A percentile compares a stretch with the other conserved stretches of the same genome.
Evolutionary conservation across 2,888 invertebrate genomes (phyloP).

Genomic region (Schizotus pectinicornis): DNA sequence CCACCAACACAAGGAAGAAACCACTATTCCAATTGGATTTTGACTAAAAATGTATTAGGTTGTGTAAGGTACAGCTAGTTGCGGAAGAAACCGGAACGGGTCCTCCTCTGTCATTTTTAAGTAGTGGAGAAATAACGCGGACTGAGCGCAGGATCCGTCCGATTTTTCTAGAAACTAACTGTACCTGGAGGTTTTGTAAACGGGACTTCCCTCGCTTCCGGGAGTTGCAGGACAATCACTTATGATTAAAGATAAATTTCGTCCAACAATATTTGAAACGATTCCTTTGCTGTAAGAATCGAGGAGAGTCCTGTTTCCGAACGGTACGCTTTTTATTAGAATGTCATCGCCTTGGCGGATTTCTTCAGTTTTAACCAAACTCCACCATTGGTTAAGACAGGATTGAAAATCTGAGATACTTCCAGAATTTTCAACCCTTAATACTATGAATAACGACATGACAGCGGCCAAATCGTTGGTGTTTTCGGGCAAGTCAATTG

Average conservation of each 20-base stretch:
- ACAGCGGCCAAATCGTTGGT: constrained; percentile 12
- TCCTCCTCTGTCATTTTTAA: too few species aligned
- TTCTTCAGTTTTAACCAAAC: constrained; percentile 12
- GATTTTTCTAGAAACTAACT: not conserved
- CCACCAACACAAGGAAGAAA: constrained; percentile 68
- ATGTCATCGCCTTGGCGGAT: constrained; percentile 31
- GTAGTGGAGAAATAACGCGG: too few species aligned
- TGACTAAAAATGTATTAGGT: too few species aligned
- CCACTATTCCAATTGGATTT: constrained; percentile 61
- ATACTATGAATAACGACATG: constrained; percentile 34
- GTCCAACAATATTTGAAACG: constrained; percentile 65
- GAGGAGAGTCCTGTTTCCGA: constrained; percentile 62
- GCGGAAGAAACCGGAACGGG: too few species aligned
- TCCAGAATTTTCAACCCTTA: constrained; percentile 17
- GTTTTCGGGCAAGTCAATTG: constrained; percentile 28
- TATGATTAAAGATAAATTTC: constrained; percentile 61
- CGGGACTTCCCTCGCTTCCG: constrained; percentile 68
- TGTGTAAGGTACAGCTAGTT: too few species aligned
- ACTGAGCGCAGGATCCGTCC: too few species aligned
- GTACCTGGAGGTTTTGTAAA: constrained; percentile 51
- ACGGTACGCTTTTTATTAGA: constrained; percentile 49
- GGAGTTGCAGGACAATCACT: constrained; percentile 66
- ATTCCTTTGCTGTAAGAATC: constrained; percentile 65
- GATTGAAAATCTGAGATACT: constrained; percentile 22
- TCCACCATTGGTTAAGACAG: constrained; percentile 31